Conservation (phyloP, 2,113 vertebrate species). For the Cyanoramphus novaezelandiae region DNA sequence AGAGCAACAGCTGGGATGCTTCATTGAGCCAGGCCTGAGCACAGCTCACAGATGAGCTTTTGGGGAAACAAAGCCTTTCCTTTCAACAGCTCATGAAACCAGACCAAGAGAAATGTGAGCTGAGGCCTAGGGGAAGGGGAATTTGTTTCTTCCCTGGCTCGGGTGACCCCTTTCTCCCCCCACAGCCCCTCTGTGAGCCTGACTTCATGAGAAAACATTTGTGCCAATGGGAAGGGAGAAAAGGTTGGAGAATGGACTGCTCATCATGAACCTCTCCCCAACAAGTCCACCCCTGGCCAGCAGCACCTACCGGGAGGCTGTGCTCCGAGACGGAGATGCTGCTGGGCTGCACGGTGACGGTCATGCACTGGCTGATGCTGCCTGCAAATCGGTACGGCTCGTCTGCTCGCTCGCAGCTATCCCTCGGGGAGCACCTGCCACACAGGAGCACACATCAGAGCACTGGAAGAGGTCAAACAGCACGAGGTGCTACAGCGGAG, state of each 20-base stretch:
- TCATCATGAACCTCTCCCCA: fast-evolving
- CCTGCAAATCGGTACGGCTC: slow-evolving; percentile 90
- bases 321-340: slow-evolving; percentile 95
- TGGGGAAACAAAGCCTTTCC: slow-evolving; percentile 52
- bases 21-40: not conserved
- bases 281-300: not conserved
- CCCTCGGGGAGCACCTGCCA: slow-evolving; percentile 90
- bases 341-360: slow-evolving; percentile 85
- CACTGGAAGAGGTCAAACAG: fast-evolving
- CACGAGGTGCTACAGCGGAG: not conserved
- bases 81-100: slow-evolving; percentile 1
- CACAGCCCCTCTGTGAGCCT: not conserved
- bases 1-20: slow-evolving; percentile 33
- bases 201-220: slow-evolving; percentile 12
- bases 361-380: slow-evolving; percentile 86
- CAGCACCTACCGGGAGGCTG: slow-evolving; percentile 79
- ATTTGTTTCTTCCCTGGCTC: not conserved
- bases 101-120: slow-evolving; percentile 20
- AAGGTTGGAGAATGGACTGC: not conserved
- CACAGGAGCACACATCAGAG: not conserved
- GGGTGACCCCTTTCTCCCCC: not conserved
- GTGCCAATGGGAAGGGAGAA: not conserved
- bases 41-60: not conserved
- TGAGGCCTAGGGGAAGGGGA: slow-evolving; percentile 19
- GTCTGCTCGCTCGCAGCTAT: slow-evolving; percentile 85